A percentile compares a stretch with the other conserved stretches of the same genome.
These are phyloP conservation scores for Seriola dumerili DNA, from an alignment of 2,113 vertebrate genomes.

Conservation along the genomic window DNA sequence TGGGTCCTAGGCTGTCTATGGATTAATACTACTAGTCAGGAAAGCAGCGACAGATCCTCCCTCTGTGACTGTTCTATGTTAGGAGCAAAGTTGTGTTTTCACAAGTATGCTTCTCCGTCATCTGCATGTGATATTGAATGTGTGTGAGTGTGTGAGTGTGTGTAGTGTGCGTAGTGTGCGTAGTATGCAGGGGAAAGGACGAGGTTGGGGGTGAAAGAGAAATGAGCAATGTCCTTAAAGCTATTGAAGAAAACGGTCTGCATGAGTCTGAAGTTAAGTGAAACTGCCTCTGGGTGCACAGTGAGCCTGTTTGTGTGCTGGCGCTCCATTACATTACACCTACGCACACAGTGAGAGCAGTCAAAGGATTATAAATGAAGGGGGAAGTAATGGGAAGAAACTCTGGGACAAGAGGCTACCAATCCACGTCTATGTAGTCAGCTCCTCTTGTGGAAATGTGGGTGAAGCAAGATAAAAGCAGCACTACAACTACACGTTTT, in stretches of 20 bases:
- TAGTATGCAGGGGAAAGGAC: not conserved
- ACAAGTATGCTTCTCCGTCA: constrained; percentile 3
- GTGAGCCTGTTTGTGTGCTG: constrained; percentile 57
- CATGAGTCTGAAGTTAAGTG: constrained; percentile 45
- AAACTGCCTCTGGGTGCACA: constrained; percentile 58
- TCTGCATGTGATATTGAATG: constrained; percentile 24
- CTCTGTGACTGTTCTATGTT: not conserved
- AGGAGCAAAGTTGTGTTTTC: constrained; percentile 12
- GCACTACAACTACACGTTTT: not conserved
- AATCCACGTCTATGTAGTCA: constrained; percentile 32
- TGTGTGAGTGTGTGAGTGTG: not conserved
- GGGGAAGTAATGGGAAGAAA: constrained; percentile 64
- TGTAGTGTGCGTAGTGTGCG: not conserved
- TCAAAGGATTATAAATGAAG: constrained; percentile 76
- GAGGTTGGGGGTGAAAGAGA: constrained; percentile 5
- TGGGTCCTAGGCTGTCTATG: too few species aligned
- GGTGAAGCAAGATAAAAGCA: constrained; percentile 44
- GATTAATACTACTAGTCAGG: not conserved
- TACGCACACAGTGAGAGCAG: constrained; percentile 68
- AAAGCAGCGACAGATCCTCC: constrained; percentile 12
- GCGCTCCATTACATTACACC: constrained; percentile 69
- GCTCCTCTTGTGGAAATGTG: constrained; percentile 25
- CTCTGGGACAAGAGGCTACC: constrained; percentile 49
- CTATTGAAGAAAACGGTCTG: constrained; percentile 34
- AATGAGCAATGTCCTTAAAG: constrained; percentile 47